phyloP scores from a whole-genome alignment of 2,113 vertebrate species.

The Furnarius figulus region DNA sequence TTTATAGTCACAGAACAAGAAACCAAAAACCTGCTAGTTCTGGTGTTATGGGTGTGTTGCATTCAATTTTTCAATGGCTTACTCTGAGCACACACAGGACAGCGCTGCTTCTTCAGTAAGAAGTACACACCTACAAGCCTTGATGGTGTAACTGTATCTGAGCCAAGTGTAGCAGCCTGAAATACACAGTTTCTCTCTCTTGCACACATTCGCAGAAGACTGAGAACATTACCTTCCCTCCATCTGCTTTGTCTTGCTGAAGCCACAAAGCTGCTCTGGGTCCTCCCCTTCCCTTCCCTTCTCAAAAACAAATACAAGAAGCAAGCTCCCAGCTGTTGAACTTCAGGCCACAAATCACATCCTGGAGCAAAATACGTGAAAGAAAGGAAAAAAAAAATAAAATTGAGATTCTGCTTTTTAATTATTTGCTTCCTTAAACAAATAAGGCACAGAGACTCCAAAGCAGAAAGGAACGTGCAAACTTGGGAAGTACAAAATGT shows the following conservation, averaged over 20 bases:
- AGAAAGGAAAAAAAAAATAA: no score
- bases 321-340: background rate
- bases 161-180: background rate
- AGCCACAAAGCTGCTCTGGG: background rate
- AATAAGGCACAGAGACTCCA: background rate
- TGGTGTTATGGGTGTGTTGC: background rate
- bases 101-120: background rate
- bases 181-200: background rate
- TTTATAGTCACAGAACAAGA: background rate
- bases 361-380: background rate
- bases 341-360: background rate
- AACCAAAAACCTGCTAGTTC: background rate
- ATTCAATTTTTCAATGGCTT: background rate
- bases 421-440: background rate
- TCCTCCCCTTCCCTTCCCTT: background rate
- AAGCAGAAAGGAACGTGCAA: background rate
- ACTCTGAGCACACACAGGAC: background rate
- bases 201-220: background rate
- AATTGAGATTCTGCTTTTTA: background rate
- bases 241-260: background rate
- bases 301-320: background rate
- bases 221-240: background rate
- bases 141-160: accelerated
- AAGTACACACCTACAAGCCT: background rate
- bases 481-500: background rate